Conservation (phyloP, 2,113 vertebrate species). For the Hyla sarda region DNA sequence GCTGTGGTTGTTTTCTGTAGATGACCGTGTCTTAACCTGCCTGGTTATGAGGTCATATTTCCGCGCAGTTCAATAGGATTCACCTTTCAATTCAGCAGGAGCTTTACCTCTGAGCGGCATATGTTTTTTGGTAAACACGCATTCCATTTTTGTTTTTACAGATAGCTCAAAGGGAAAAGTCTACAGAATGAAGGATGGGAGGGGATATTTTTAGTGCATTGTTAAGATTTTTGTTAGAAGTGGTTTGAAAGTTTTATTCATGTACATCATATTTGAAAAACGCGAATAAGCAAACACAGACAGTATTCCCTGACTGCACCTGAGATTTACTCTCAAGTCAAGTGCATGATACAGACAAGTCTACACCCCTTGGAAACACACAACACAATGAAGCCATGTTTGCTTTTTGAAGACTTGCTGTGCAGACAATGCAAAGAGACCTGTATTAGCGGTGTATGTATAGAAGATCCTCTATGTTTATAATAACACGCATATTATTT, state of each 20-base stretch:
- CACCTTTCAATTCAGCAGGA: slow-evolving; percentile 60
- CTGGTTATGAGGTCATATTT: slow-evolving; percentile 65
- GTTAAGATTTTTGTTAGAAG: slow-evolving; percentile 67
- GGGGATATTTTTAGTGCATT: slow-evolving; percentile 49
- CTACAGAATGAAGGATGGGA: slow-evolving; percentile 32
- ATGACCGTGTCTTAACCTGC: slow-evolving; percentile 72
- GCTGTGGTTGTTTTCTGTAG: slow-evolving; percentile 66
- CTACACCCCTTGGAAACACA: slow-evolving; percentile 51
- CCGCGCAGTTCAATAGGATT: slow-evolving; percentile 61
- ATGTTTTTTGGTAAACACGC: slow-evolving; percentile 61
- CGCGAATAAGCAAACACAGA: slow-evolving; percentile 46
- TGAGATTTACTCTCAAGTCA: slow-evolving; percentile 56
- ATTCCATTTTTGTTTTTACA: slow-evolving; percentile 66
- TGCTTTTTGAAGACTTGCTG: slow-evolving; percentile 37
- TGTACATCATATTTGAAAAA: slow-evolving; percentile 53
- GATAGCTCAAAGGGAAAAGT: slow-evolving; percentile 59
- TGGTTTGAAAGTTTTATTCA: slow-evolving; percentile 65
- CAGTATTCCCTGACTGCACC: slow-evolving; percentile 59
- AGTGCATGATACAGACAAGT: slow-evolving; percentile 54
- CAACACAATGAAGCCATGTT: slow-evolving; percentile 53
- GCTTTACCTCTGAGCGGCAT: slow-evolving; percentile 58
- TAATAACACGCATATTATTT: slow-evolving; percentile 40
- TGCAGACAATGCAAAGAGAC: slow-evolving; percentile 46
- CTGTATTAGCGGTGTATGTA: neutral
- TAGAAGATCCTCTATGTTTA: slow-evolving; percentile 39